Conservation (phyloP, 2,113 vertebrate species). For the Epinephelus lanceolatus region DNA sequence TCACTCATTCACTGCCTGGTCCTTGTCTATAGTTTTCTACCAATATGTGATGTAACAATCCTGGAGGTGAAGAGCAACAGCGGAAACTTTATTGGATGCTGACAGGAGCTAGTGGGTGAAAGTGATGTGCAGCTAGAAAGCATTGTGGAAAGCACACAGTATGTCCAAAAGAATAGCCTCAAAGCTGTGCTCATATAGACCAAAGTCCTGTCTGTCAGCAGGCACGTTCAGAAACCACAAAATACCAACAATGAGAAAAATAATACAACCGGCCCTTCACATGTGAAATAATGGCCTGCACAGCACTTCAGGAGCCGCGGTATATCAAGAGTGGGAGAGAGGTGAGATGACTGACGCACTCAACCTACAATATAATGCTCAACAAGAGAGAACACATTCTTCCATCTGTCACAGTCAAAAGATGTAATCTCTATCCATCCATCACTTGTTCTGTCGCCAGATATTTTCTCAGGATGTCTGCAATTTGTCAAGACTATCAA, state of each 20-base stretch:
- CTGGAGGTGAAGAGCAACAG: background rate
- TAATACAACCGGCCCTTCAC: background rate
- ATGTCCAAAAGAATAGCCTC: background rate
- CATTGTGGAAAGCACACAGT: background rate
- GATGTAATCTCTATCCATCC: background rate
- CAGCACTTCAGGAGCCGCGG: background rate
- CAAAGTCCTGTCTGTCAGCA: background rate
- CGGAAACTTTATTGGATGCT: background rate
- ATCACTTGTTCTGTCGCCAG: background rate
- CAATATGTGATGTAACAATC: background rate
- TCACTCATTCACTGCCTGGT: background rate
- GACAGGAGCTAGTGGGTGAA: background rate
- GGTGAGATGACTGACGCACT: background rate
- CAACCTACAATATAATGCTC: background rate
- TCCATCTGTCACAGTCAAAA: background rate
- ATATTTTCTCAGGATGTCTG: background rate
- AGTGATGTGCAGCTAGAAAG: background rate
- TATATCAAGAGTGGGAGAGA: background rate
- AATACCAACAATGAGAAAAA: background rate
- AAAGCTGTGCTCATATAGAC: background rate
- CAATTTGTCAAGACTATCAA: background rate
- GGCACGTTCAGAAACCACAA: background rate
- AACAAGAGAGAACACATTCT: background rate
- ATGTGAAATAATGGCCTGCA: background rate
- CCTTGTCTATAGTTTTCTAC: background rate